Evolutionary conservation across 2,888 invertebrate genomes (phyloP), one percentile per base, ranked within the genome.

Genomic region (Unio pictorum): DNA sequence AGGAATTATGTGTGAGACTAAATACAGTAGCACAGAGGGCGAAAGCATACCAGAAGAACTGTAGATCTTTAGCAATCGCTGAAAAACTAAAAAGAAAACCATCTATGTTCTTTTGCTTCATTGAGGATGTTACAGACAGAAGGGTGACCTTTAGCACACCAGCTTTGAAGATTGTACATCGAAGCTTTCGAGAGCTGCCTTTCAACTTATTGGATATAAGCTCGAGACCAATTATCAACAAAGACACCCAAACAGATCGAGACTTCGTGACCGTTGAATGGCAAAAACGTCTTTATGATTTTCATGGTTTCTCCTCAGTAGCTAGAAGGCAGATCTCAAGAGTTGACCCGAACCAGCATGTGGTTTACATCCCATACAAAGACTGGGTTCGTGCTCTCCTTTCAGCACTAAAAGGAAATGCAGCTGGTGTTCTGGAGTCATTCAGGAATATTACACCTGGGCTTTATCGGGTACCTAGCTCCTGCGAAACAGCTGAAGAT

Each of bases 231-330:
- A 63, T 68, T 30, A 62, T 79, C 2, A 45, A 60, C 23, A 66
- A 66, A 26, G 78, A 76, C 56, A 61, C 67, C 3, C 62, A 61
- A 15, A 69, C 68, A 20, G 60, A 68, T 1, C 63, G 65, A n/a
- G 64, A 72, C 34, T 67, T 66, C 11, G 67, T 78, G 8, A 73
- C 64, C 18, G 68, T 74, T 4, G 62, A 61, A 23, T 82, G 82
- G 82, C 73, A 71, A 55, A 80, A 72, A 69, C 66, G 78, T 60
- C 34, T 80, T 11, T 81, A 80, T 66, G 66, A 72, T 45, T 54
- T 61, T n/a, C 30, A 66, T n/a, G 30, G 28, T 23, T 45, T 45
- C 15, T 45, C 45, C 15, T 45, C 45, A 45, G 3, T 3, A 45
- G 45, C 45, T 15, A 15, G 4, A 15, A 55, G 55, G 15, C 55